Conservation (phyloP, 2,797 vertebrate genomes). For the Gymnoscopelus braueri region DNA sequence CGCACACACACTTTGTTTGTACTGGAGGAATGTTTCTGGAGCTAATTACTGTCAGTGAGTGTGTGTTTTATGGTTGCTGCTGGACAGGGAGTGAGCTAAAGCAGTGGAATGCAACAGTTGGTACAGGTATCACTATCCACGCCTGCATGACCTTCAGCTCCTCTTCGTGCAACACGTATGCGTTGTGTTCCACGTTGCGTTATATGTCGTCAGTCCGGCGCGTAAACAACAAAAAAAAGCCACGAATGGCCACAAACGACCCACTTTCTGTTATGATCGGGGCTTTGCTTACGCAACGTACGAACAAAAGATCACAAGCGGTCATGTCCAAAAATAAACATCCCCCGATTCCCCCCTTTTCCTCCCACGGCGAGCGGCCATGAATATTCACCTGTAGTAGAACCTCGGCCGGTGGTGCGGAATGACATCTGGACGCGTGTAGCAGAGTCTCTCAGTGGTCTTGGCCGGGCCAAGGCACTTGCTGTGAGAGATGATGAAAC, state of each 20-base stretch:
- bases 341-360: slow-evolving; percentile 28
- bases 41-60: slow-evolving; percentile 79
- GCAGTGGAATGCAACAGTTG: slow-evolving; percentile 66
- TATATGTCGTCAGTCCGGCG: neutral
- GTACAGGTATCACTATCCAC: slow-evolving; percentile 50
- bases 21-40: slow-evolving; percentile 76
- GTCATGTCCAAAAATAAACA: slow-evolving; percentile 20
- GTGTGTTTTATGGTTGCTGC: slow-evolving; percentile 71
- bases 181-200: slow-evolving; percentile 40
- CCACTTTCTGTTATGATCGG: slow-evolving; percentile 21
- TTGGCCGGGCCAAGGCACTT: slow-evolving; percentile 60
- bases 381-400: slow-evolving; percentile 72
- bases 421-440: slow-evolving; percentile 71
- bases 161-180: slow-evolving; percentile 41
- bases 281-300: slow-evolving; percentile 7
- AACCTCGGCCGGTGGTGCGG: slow-evolving; percentile 42
- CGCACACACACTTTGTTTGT: slow-evolving; percentile 37
- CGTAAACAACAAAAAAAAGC: slow-evolving; percentile 44
- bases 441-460: slow-evolving; percentile 48
- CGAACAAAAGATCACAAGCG: slow-evolving; percentile 28
- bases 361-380: slow-evolving; percentile 9
- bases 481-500: slow-evolving; percentile 77
- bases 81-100: slow-evolving; percentile 69
- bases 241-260: slow-evolving; percentile 32
- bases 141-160: slow-evolving; percentile 64